Evolutionary conservation across 1,140 invertebrate species (phyloP), one percentile per base, ranked within the genome.

Genomic region (Drosophila subobscura): DNA sequence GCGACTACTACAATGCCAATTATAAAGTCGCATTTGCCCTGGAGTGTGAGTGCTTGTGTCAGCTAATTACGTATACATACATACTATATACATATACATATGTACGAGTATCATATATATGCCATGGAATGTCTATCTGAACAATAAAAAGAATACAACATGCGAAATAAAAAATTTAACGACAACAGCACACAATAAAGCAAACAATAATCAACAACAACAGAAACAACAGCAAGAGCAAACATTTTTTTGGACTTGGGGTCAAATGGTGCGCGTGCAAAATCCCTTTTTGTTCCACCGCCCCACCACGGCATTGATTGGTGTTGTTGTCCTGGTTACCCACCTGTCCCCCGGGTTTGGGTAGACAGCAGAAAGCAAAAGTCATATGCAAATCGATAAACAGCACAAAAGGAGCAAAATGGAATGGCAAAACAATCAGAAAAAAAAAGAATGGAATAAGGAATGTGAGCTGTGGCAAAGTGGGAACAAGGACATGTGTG

Each of bases 101-200:
- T 51, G 23, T 41, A 27, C 37, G n/a, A 33, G 33, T 45, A 37
- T 58, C 20, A 42, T 47, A 16, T 58, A 51, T 27, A 61, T 42
- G n/a, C 10, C 10, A 10, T 44, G 37, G 46, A 42, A 55, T 22
- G 40, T 61, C 56, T 58, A 71, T 65, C 53, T 66, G n/a, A 53
- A 47, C 58, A 60, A 85, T 79, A 79, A 83, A 83, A 78, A 56
- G 46, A 73, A 78, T 72, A 25, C 42, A 58, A 41, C 47, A 59
- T 59, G 57, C 50, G 33, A 40, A 57, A 44, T 53, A 64, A 57
- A 50, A 58, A 59, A 58, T 42, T 68, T 70, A 64, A 74, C 66
- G 77, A 42, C 77, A 86, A 85, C 81, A 80, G 65, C 64, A 63
- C 40, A 49, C 46, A 49, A 77, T 77, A 71, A 80, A 85, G 40